Base-by-base conservation (phyloP, 2,113 vertebrate genomes). In the Empidonax alnorum region DNA sequence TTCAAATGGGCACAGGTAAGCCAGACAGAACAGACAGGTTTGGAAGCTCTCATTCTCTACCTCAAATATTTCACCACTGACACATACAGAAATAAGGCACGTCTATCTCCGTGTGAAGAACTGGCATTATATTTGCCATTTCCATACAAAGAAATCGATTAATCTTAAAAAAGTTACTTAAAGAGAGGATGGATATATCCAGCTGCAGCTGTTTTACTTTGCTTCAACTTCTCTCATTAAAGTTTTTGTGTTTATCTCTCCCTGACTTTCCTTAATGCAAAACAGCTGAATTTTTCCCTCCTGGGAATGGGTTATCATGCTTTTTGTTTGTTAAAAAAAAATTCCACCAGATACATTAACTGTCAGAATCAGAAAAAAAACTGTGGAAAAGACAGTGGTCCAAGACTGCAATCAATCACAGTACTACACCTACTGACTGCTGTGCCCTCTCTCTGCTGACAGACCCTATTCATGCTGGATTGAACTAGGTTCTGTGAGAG, bases 321-420 rank as follows among this genome's bases (percentile, higher is more conserved):
- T 55, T 87, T 82, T 37, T 55, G 42, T 84, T 90, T 94, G 47
- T 46, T 69, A 37, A 78, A 53, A 92, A 58, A 91, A 46, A 46
- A 0, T 3, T 9, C 41, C 46, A 75, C 52, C 44, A 94, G 35
- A 82, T 49, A 61, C 22, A 68, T 72, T 78, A 89, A 35, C 73
- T 68, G 61, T 87, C 83, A 94, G 73, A 84, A 94, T 1, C 4
- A 47, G 56, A 79, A 87, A 89, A 35, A 90, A 95, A 91, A 77
- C 50, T 25, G 49, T n/a, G 58, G 30, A 68, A 89, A 74, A 84
- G 78, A 44, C 0, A 0, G 41, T 44, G 31, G 66, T 61, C n/a
- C 0, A 7, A 84, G 77, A 87, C 49, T 0, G 0, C 4, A 46
- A 87, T 94, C 52, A 49, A 33, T 87, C 77, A 72, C 1, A 31